Conservation (phyloP, 2,797 vertebrate species). For the Emys orbicularis region DNA sequence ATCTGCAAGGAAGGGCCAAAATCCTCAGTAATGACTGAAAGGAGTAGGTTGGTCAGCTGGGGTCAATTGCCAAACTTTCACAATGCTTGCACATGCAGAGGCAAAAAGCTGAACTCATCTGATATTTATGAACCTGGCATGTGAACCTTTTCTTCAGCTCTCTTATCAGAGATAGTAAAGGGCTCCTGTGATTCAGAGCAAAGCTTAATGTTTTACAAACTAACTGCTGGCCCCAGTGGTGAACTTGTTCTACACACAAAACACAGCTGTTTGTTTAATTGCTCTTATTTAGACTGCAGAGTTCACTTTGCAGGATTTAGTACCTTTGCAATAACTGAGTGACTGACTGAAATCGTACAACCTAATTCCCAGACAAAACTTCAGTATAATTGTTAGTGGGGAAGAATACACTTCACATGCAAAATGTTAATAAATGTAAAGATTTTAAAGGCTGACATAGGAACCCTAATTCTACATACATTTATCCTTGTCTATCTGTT, state of each 20-base stretch:
- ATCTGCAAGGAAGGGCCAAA: background rate
- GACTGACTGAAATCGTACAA: background rate
- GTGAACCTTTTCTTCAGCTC: background rate
- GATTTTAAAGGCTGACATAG: background rate
- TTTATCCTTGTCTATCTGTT: fast-evolving
- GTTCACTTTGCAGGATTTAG: background rate
- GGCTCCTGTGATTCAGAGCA: background rate
- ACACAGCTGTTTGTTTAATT: background rate
- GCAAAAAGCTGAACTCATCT: fast-evolving
- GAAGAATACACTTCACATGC: background rate
- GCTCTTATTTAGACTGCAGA: background rate
- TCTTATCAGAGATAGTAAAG: background rate
- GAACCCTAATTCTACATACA: conserved; percentile 53
- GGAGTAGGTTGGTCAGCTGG: background rate
- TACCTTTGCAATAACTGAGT: conserved; percentile 33
- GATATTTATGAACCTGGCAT: background rate
- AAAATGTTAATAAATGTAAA: background rate
- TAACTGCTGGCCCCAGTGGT: background rate
- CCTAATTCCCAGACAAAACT: conserved; percentile 18
- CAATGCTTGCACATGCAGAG: fast-evolving
- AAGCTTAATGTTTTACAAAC: background rate
- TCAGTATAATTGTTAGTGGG: background rate
- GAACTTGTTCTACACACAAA: background rate
- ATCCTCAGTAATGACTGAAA: background rate
- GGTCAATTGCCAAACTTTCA: too few species aligned